Conservation (phyloP, 2,113 vertebrate genomes). For the Notothenia rossii region DNA sequence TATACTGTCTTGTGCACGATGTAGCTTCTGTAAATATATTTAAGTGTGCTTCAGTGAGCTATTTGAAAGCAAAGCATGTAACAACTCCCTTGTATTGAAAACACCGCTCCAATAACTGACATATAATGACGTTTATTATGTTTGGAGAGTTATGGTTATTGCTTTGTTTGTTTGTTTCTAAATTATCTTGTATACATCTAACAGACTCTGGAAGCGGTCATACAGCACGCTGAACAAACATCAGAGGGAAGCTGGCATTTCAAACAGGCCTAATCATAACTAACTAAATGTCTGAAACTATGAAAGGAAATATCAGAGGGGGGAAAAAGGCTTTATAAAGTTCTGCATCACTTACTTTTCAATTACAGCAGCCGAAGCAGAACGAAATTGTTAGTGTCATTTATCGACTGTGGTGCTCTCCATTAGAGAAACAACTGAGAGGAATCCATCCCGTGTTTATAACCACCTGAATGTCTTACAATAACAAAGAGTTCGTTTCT, state of each 20-base stretch:
- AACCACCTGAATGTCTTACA: conserved; percentile 89
- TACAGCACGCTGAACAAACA: conserved; percentile 75
- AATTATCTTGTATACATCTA: conserved; percentile 50
- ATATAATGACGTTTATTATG: conserved; percentile 19
- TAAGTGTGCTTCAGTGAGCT: conserved; percentile 4
- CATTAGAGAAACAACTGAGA: conserved; percentile 89
- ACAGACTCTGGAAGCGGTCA: conserved; percentile 46
- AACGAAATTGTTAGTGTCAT: conserved; percentile 91
- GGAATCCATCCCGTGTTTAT: conserved; percentile 89
- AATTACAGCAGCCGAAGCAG: conserved; percentile 92
- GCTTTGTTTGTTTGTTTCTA: conserved; percentile 52
- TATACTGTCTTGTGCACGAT: background rate
- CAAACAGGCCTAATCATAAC: conserved; percentile 68
- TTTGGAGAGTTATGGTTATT: conserved; percentile 38
- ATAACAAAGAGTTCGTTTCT: conserved; percentile 88
- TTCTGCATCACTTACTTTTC: conserved; percentile 95
- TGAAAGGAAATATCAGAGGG: conserved; percentile 76
- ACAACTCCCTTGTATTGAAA: conserved; percentile 26
- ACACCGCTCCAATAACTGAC: conserved; percentile 37
- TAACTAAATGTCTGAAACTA: conserved; percentile 80
- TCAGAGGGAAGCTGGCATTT: conserved; percentile 63
- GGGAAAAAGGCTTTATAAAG: conserved; percentile 81
- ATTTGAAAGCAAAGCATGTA: conserved; percentile 3
- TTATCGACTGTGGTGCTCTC: conserved; percentile 92
- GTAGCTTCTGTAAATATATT: background rate